Evolutionary conservation across 2,888 invertebrate species (phyloP).

Genomic region (Tiliacea aurago): DNA sequence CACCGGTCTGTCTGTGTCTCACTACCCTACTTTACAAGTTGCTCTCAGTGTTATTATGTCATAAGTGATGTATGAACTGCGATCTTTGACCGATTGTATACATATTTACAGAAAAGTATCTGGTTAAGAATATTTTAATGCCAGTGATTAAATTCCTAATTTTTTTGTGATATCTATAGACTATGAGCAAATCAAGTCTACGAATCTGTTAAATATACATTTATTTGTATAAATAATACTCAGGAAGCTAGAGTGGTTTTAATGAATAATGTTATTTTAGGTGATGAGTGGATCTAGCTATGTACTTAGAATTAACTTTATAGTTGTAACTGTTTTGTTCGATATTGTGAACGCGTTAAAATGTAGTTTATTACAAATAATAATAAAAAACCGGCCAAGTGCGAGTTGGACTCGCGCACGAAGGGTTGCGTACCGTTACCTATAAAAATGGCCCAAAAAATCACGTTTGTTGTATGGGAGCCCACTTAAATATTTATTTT

Average conservation of each 20-base stretch:
- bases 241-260: neutral
- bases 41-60: conserved; percentile 10
- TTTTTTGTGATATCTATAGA: neutral
- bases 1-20: neutral
- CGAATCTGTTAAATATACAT: too few relatives aligned
- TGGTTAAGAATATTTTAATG: conserved; percentile 1
- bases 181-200: neutral
- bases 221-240: neutral
- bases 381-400: too few relatives aligned
- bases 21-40: neutral
- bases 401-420: too few relatives aligned
- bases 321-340: neutral
- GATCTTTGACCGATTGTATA: conserved; percentile 1
- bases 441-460: too few relatives aligned
- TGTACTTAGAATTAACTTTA: neutral
- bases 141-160: neutral
- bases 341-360: neutral
- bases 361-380: neutral
- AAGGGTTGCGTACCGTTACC: too few relatives aligned
- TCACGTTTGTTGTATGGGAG: too few relatives aligned
- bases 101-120: neutral
- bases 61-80: conserved; percentile 10
- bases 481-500: too few relatives aligned
- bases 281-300: neutral
- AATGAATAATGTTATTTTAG: neutral